Base-by-base conservation (phyloP, 2,888 invertebrate genomes). In the Tortrix viridana region DNA sequence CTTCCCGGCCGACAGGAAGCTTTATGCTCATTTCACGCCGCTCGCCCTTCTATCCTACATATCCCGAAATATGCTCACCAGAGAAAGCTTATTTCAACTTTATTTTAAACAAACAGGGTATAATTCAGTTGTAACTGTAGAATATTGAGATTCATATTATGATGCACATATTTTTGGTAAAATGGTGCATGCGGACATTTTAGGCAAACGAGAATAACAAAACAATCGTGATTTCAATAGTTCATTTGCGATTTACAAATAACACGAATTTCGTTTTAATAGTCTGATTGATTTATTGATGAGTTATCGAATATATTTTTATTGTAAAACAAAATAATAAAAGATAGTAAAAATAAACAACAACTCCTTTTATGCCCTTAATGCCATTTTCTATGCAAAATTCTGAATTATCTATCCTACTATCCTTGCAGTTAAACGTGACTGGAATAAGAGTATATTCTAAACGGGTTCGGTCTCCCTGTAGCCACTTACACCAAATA, bases 11-110 rank as follows among this genome's bases (percentile, higher is more conserved):
- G 79, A 77, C 77, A 76, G 79, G 72, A 79, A 79, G 75, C 77
- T 77, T 79, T 78, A 79, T 86, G 84, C 83, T 88, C 83, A 88
- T 89, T 89, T 89, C 85, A 87, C 87, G 84, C 81, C 81, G 76
- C 77, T 79, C 81, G 86, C 87, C 81, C 82, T 83, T 85, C 84
- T 83, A 86, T 87, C 86, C 86, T 83, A 85, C 82, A 84, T 81
- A 79, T 80, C 80, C 82, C 80, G 79, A 84, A 86, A 88, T 81
- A 78, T 76, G 77, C 76, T 78, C 77, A 78, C 74, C 74, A 74
- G 67, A 68, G 63, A 69, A 65, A 69, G 65, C 73, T 70, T 79
- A 77, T 77, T 80, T 76, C 75, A 74, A 73, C 79, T 77, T 79
- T 81, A 75, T 74, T 67, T 62, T 72, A 58, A 67, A 68, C 70